Percentiles rank a stretch among this genome's conserved stretches.
phyloP scores from a whole-genome alignment of 1,140 invertebrate species.

The Hirudo medicinalis region DNA sequence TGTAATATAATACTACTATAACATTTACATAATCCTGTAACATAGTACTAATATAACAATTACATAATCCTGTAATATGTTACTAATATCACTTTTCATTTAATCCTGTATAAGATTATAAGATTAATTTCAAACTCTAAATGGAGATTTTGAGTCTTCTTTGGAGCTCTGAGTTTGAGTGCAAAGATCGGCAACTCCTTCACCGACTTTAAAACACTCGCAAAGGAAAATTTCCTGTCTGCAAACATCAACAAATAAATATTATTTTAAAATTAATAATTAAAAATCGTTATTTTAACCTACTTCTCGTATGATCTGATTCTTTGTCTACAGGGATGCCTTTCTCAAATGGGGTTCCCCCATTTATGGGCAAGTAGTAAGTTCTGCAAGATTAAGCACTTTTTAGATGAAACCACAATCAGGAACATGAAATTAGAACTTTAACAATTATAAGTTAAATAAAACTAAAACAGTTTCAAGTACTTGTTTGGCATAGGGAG shows the following conservation, averaged over 20 bases:
- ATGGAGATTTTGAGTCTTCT: neutral
- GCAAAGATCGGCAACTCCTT: neutral
- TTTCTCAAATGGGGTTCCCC: neutral
- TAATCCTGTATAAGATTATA: neutral
- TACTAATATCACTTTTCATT: too few species aligned
- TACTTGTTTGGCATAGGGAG: neutral
- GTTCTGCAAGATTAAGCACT: neutral
- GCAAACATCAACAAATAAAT: neutral
- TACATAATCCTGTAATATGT: too few species aligned
- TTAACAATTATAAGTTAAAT: neutral
- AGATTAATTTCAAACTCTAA: neutral
- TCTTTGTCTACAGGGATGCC: neutral
- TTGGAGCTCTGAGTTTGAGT: conserved; percentile 1
- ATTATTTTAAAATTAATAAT: neutral
- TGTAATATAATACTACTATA: too few species aligned
- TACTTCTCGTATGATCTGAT: neutral
- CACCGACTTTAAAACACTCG: neutral
- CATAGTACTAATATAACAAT: too few species aligned
- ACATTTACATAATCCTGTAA: neutral
- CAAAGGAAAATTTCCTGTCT: conserved; percentile 4
- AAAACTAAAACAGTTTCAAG: neutral
- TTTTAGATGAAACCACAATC: neutral
- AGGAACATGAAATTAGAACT: neutral
- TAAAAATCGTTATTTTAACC: neutral
- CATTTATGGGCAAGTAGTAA: neutral